These are phyloP conservation scores for Neosilurus mollespiculum DNA, from an alignment of 2,797 vertebrate genomes.

Conservation along the genomic window DNA sequence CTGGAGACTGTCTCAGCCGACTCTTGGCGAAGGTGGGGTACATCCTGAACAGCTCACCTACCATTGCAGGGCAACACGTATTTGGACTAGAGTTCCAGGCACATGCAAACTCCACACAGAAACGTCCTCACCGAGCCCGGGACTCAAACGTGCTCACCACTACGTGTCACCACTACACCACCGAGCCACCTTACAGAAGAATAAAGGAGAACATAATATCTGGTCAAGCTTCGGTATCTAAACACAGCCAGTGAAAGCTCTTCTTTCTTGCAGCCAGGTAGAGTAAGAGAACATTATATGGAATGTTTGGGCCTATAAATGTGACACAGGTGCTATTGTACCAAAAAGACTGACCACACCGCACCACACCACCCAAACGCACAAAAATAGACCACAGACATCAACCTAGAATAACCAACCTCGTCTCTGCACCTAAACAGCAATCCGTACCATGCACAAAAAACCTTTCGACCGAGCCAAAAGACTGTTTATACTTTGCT, in stretches of 20 bases:
- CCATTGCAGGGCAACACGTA: no score
- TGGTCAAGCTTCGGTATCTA: background rate
- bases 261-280: background rate
- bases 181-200: no score
- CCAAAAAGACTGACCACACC: background rate
- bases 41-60: no score
- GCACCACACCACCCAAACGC: background rate
- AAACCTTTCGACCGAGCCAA: background rate
- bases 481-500: slow-evolving; percentile 3
- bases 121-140: no score
- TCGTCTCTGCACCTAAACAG: background rate
- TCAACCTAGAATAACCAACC: background rate
- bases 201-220: slow-evolving; percentile 2
- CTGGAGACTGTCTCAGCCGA: no score
- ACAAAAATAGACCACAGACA: background rate
- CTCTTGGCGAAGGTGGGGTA: no score
- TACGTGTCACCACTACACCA: no score
- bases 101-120: no score
- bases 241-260: background rate
- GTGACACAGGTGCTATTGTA: background rate
- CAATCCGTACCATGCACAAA: background rate
- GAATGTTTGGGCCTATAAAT: background rate
- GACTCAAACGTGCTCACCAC: no score
- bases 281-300: background rate
- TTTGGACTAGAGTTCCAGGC: no score